Evolutionary conservation across 2,113 vertebrate species (phyloP), one percentile per base, ranked within the genome.

Genomic region (Petaurus breviceps): DNA sequence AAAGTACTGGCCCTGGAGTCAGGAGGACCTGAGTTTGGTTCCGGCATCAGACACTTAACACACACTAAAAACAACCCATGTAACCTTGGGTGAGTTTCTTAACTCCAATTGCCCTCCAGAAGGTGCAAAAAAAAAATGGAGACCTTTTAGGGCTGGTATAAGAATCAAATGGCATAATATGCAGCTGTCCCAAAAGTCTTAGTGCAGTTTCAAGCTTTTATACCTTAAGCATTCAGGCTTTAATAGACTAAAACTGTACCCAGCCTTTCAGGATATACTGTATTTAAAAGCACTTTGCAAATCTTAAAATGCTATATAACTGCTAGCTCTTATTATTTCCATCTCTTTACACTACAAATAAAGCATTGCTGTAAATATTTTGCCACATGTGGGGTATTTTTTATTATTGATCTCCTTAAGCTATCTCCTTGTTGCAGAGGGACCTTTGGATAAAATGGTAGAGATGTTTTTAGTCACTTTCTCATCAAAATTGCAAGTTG

Each of bases 401-500:
- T 84, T 84, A 84, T 8, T n/a, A 84, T 43, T 84, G 68, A 43
- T 84, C 19, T 43, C 68, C 16, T 99, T 99, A 99, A 98, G 98
- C 98, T 99, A 99, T 99, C 98, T 98, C 98, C 99, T 98, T 98
- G 97, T 99, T 97, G 98, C 98, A 99, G 99, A 99, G 98, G 98
- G 98, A 98, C 98, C 98, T 43, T 84, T 43, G n/a, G n/a, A 84
- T 43, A 23, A 84, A 84, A 84, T n/a, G 37, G 19, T 22, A 84
- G 98, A 99, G 98, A 99, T 99, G 98, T 99, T 98, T 49, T 99
- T 99, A 99, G 99, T 98, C 98, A 98, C 97, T 99, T 99, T 98
- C 98, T 98, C 97, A 98, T 98, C 98, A 98, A 99, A 43, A 98
- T 98, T 99, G 98, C 97, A 98, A 97, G 98, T 98, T 98, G 98